phyloP scores from a whole-genome alignment of 2,797 vertebrate genomes.

The Serranus cabrilla region DNA sequence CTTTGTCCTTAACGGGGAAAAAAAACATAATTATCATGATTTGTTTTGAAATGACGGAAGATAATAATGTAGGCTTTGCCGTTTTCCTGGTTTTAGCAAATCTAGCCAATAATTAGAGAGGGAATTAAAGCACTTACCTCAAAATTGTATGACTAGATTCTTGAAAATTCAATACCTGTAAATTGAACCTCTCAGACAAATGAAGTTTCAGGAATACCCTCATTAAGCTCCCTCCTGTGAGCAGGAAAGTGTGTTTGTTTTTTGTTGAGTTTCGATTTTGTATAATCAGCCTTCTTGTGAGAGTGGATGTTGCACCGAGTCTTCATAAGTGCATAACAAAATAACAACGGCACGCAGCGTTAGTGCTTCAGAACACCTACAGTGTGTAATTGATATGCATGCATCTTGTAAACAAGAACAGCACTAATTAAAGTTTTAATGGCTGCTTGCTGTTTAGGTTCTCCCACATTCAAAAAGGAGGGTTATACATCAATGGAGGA shows the following conservation, averaged over 20 bases:
- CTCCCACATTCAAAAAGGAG: neutral
- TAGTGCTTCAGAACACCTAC: conserved; percentile 15
- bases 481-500: neutral
- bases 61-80: neutral
- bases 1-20: neutral
- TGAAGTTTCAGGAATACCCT: neutral
- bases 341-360: neutral
- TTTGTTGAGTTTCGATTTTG: neutral
- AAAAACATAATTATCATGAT: neutral
- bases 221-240: neutral
- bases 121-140: neutral
- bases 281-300: conserved; percentile 15
- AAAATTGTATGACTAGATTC: neutral
- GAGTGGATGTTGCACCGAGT: neutral
- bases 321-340: conserved; percentile 2
- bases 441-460: neutral
- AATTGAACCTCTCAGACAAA: neutral
- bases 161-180: neutral
- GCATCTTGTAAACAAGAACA: conserved; percentile 43
- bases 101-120: neutral
- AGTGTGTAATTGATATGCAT: conserved; percentile 35
- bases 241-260: neutral
- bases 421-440: conserved; percentile 35
- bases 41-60: conserved; percentile 1
- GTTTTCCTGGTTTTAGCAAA: neutral